Evolutionary conservation across 2,888 invertebrate genomes (phyloP), one percentile per base, ranked within the genome.

Genomic region (Portevinia maculata): DNA sequence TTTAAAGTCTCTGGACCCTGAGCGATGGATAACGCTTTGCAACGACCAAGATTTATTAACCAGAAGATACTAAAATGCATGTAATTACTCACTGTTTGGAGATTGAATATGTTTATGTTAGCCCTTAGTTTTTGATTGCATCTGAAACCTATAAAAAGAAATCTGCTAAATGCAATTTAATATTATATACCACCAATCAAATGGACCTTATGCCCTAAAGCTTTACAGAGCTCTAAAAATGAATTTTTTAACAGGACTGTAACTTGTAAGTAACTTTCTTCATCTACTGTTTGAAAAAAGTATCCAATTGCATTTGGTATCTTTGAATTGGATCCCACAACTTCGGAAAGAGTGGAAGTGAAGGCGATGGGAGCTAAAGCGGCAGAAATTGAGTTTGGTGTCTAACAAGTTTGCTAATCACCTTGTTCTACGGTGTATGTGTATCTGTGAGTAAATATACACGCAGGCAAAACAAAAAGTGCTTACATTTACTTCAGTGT

Each of bases 341-440:
- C 11, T 15, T 76, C 64, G 70, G 59, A 71, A 39, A 70, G 34
- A 65, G 59, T 81, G 81, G 81, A 81, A 76, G 76, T 65, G 53
- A 46, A 30, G 76, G 70, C 64, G 65, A 62, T 53, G 53, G 81
- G 81, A 70, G 71, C 71, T 59, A 59, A 65, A 46, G 75, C 70
- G 48, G 79, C 70, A 65, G 69, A 64, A 59, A 81, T 55, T 81
- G 48, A 76, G 70, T 81, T 81, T 81, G 70, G 81, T 81, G 81
- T 76, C 81, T 81, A 81, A 81, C 81, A 81, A 81, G 81, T 81
- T 81, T 81, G 81, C 81, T 81, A 81, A 81, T 76, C 81, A 81
- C 76, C 81, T 81, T 81, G 81, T 76, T 76, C 70, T 71, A 53
- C 46, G 32, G 17, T 52, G n/a, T 48, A 65, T 32, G 53, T 81